These are phyloP conservation scores for Oscheius sp. DNA, from an alignment of 2,888 invertebrate genomes.

Conservation along the genomic window DNA sequence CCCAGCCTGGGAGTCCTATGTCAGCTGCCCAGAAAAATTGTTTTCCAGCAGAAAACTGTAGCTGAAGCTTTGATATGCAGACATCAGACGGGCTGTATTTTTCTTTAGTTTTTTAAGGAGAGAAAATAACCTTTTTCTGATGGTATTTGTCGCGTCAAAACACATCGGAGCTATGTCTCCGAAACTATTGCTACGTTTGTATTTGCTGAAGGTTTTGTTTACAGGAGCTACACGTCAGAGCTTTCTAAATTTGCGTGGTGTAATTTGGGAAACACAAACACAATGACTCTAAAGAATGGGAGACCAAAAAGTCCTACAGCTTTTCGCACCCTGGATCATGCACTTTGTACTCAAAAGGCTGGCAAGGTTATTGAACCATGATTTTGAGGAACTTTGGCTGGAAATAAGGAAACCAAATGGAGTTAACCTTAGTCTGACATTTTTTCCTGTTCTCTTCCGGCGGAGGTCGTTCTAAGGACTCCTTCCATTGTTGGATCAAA, in stretches of 20 bases:
- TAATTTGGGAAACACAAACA: slow-evolving; percentile 3
- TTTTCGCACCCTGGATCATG: background rate
- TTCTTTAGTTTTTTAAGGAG: too few relatives aligned
- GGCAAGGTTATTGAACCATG: background rate
- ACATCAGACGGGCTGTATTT: background rate
- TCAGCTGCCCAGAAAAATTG: too few relatives aligned
- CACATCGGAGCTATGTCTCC: too few relatives aligned
- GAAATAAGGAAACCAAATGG: background rate
- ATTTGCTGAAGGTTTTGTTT: slow-evolving; percentile 13
- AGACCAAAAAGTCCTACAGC: background rate
- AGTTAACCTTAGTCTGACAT: background rate
- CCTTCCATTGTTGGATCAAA: too few relatives aligned
- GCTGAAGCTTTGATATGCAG: background rate
- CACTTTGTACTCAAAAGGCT: background rate
- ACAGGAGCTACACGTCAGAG: slow-evolving; percentile 15
- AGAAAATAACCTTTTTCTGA: background rate
- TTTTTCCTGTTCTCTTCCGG: too few relatives aligned
- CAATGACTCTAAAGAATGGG: background rate
- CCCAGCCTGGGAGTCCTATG: too few relatives aligned
- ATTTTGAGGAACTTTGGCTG: background rate
- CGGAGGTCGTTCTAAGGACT: too few relatives aligned
- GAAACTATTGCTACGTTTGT: background rate
- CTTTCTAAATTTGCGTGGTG: background rate
- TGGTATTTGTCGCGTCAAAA: too few relatives aligned
- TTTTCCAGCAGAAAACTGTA: too few relatives aligned